Evolutionary conservation across 2,113 vertebrate genomes (phyloP).

Genomic region (Xiphias gladius): DNA sequence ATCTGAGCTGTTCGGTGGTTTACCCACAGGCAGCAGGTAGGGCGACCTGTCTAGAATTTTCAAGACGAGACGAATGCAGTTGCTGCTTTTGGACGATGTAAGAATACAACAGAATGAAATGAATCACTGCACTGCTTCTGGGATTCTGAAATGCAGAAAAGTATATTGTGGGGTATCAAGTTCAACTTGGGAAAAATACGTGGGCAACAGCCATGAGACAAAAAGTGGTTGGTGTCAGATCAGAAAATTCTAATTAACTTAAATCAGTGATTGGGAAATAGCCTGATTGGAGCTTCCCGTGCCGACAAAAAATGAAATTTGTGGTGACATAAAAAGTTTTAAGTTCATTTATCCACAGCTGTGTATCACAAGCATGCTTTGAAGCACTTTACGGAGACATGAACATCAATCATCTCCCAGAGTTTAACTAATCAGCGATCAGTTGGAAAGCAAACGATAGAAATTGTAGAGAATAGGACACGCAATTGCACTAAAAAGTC

Average conservation of each 20-base stretch:
- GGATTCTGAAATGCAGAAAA: neutral
- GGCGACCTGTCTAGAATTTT: neutral
- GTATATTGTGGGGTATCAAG: neutral
- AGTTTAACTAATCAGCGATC: neutral
- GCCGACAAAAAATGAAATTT: neutral
- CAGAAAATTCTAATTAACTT: neutral
- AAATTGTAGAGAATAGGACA: neutral
- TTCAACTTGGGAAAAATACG: neutral
- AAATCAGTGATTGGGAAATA: neutral
- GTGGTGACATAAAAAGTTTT: neutral
- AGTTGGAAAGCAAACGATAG: neutral
- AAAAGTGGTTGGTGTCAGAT: neutral
- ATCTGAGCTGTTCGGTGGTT: slow-evolving; percentile 6
- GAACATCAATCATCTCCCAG: neutral
- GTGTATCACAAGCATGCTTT: neutral
- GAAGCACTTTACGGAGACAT: neutral
- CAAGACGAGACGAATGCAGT: neutral
- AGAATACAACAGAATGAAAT: neutral
- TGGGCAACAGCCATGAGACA: neutral
- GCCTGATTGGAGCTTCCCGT: neutral
- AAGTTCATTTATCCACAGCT: neutral
- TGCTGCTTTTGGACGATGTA: neutral
- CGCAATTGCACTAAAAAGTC: neutral
- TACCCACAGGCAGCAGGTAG: neutral
- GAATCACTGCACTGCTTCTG: neutral